Evolutionary conservation across 2,797 vertebrate species (phyloP).

Genomic region (Amphiprion clarkii): DNA sequence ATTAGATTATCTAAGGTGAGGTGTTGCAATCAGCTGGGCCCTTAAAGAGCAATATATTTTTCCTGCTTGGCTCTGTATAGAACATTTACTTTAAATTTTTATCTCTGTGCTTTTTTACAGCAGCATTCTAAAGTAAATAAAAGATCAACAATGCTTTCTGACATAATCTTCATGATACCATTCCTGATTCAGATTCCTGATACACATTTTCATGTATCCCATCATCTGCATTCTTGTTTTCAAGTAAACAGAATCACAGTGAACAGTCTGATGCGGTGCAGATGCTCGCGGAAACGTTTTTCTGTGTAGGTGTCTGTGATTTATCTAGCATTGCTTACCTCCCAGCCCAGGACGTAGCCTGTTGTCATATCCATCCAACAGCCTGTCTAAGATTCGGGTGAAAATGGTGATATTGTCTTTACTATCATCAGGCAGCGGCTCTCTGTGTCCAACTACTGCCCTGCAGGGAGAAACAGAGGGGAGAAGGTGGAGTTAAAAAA

Average conservation of each 20-base stretch:
- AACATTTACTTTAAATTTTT: not conserved
- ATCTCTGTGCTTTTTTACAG: not conserved
- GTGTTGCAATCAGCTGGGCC: too few species aligned
- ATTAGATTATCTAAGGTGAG: not conserved
- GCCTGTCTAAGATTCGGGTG: conserved; percentile 95
- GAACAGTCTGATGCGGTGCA: not conserved
- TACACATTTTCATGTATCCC: not conserved
- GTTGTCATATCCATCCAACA: conserved; percentile 98
- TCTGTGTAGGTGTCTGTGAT: conserved; percentile 11
- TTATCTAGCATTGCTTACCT: conserved; percentile 84
- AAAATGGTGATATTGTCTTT: conserved; percentile 99
- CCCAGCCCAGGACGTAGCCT: conserved; percentile 95
- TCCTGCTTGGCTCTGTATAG: not conserved
- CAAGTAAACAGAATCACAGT: not conserved
- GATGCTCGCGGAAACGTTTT: not conserved
- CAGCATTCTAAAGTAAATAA: not conserved
- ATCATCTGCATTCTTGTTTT: conserved; percentile 11
- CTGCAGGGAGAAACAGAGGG: conserved; percentile 75
- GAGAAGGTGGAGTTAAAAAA: conserved; percentile 32
- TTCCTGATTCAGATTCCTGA: not conserved
- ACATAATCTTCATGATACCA: too few species aligned
- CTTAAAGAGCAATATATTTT: not conserved
- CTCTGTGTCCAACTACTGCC: conserved; percentile 92
- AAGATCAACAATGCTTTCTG: not conserved
- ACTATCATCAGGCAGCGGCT: conserved; percentile 93